Conservation (phyloP, 2,797 vertebrate genomes). For the Nannoperca obscura region DNA sequence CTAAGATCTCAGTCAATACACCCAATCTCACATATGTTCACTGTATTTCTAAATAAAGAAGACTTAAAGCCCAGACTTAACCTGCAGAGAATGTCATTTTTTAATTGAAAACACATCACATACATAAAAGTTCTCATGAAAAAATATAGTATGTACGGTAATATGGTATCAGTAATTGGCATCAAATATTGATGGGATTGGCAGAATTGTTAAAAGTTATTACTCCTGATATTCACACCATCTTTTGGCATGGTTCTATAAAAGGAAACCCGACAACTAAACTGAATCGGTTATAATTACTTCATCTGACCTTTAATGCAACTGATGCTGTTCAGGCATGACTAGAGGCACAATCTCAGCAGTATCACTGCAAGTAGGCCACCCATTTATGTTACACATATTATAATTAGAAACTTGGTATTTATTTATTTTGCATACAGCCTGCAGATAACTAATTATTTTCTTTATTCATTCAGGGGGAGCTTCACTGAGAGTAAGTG, state of each 20-base stretch:
- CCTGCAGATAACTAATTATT: background rate
- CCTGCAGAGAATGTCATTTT: background rate
- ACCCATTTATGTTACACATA: slow-evolving; percentile 6
- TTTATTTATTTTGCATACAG: slow-evolving; percentile 9
- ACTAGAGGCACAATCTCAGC: background rate
- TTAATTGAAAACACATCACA: background rate
- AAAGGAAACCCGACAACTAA: background rate
- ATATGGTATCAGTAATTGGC: background rate
- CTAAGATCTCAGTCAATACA: background rate
- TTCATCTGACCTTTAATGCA: slow-evolving; percentile 16
- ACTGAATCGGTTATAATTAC: background rate
- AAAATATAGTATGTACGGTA: background rate
- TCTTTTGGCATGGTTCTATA: background rate
- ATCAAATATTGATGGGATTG: background rate
- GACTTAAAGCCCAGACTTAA: too few species aligned
- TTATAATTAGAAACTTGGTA: slow-evolving; percentile 31
- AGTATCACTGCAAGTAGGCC: slow-evolving; percentile 10
- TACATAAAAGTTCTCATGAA: background rate
- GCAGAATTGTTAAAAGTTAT: background rate
- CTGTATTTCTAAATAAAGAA: background rate
- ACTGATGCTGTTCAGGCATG: background rate
- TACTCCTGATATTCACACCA: background rate
- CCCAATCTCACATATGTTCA: background rate
- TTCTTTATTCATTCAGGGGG: too few species aligned
- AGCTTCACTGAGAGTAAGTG: too few species aligned